Percentiles rank a stretch among this genome's conserved stretches.
Conservation (phyloP, 2,797 vertebrate genomes). For the Helarctos malayanus region DNA sequence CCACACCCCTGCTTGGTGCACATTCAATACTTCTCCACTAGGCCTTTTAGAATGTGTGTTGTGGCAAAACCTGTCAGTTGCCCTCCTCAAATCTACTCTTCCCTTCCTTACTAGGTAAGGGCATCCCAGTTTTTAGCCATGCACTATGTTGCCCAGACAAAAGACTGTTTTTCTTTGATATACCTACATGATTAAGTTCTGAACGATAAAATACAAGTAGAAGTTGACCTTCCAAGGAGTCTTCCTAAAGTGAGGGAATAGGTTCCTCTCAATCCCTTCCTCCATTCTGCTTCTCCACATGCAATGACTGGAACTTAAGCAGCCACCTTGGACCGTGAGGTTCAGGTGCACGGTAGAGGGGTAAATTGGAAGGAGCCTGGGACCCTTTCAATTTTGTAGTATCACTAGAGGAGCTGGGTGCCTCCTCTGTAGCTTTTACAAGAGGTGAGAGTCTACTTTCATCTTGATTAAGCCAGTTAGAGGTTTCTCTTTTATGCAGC, state of each 20-base stretch:
- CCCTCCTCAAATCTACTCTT: not conserved
- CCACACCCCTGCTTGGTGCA: not conserved
- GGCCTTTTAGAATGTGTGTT: not conserved
- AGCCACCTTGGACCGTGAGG: not conserved
- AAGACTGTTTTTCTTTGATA: not conserved
- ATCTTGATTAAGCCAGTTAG: not conserved
- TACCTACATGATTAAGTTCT: not conserved
- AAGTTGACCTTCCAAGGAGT: not conserved
- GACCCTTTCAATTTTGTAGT: not conserved
- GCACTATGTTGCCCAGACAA: not conserved
- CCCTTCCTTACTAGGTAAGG: not conserved
- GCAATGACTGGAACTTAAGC: conserved; percentile 43
- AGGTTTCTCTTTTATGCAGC: not conserved
- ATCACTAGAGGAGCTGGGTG: not conserved
- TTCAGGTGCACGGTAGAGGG: not conserved
- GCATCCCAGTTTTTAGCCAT: conserved; percentile 17
- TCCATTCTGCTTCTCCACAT: not conserved
- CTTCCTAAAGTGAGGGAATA: not conserved
- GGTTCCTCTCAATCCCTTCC: not conserved
- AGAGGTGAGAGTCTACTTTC: not conserved
- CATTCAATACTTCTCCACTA: not conserved
- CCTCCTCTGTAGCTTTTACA: not conserved
- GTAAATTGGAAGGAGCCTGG: not conserved
- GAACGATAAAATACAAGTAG: not conserved
- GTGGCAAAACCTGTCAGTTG: not conserved